Conservation (phyloP, 2,797 vertebrate species). For the Leontopithecus rosalia region DNA sequence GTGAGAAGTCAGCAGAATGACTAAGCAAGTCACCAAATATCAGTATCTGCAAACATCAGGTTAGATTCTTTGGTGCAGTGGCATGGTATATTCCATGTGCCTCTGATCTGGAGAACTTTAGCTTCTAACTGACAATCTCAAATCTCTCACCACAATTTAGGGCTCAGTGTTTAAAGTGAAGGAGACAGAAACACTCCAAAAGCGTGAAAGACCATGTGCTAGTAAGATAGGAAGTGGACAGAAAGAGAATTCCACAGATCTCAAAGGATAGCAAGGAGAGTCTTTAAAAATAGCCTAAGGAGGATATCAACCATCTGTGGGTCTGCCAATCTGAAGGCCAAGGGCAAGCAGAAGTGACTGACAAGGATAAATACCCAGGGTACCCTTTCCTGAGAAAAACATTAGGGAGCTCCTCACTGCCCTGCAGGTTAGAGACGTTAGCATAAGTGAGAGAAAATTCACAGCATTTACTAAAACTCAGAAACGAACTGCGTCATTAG, state of each 20-base stretch:
- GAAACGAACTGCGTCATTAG: not conserved
- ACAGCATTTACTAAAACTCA: not conserved
- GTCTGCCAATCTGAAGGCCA: not conserved
- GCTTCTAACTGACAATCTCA: not conserved
- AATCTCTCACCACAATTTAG: not conserved
- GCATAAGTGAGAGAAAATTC: not conserved
- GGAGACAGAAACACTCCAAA: not conserved
- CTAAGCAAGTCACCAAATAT: not conserved
- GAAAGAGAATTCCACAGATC: not conserved
- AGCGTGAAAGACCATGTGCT: not conserved
- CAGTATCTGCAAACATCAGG: not conserved
- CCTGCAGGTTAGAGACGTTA: not conserved
- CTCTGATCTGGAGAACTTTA: not conserved
- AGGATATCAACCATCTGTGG: not conserved
- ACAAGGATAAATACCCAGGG: not conserved
- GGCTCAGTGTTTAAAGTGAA: not conserved
- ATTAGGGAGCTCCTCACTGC: not conserved
- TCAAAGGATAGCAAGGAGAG: not conserved
- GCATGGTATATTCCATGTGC: fast-evolving
- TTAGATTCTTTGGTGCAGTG: not conserved
- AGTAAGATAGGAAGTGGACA: not conserved
- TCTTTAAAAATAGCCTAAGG: not conserved
- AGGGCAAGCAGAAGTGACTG: not conserved
- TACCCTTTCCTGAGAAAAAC: not conserved
- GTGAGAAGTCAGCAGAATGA: not conserved